phyloP scores from a whole-genome alignment of 64 coral and sea anemone genomes.

The Montipora cactus region DNA sequence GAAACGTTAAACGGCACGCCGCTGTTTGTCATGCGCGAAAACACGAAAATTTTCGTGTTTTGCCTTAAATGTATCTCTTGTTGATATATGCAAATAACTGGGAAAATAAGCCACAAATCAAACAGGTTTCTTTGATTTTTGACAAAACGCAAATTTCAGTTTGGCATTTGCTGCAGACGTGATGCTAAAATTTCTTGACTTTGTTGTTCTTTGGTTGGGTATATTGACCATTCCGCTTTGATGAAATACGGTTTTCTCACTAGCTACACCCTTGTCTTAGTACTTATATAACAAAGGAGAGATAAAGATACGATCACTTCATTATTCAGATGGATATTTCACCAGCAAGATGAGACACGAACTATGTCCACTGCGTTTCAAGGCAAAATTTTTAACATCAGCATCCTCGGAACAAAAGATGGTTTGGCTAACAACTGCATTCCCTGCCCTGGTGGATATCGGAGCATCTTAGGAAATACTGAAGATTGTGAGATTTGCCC shows the following conservation, averaged over 20 bases:
- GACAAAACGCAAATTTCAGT: too few relatives aligned
- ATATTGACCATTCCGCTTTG: not conserved
- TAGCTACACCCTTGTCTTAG: not conserved
- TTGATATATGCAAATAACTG: too few relatives aligned
- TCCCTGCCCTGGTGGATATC: slow-evolving; percentile 60
- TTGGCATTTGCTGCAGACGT: too few relatives aligned
- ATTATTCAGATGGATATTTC: slow-evolving; percentile 74
- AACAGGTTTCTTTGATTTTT: too few relatives aligned
- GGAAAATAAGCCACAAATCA: too few relatives aligned
- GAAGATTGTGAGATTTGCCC: slow-evolving; percentile 80
- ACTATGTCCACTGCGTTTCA: slow-evolving; percentile 76
- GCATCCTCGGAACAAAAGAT: slow-evolving; percentile 66
- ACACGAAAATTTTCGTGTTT: too few relatives aligned
- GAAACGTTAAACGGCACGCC: too few relatives aligned
- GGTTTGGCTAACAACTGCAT: slow-evolving; percentile 77
- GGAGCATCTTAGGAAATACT: slow-evolving; percentile 23
- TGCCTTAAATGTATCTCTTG: too few relatives aligned
- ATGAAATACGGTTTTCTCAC: not conserved
- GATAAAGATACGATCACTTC: not conserved
- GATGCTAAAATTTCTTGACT: not conserved
- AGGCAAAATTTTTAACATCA: slow-evolving; percentile 72
- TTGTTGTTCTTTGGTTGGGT: not conserved
- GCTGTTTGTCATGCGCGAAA: too few relatives aligned
- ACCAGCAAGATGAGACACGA: slow-evolving; percentile 75
- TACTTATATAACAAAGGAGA: not conserved